Conservation (phyloP, 2,113 vertebrate species). For the Ciconia stormi region DNA sequence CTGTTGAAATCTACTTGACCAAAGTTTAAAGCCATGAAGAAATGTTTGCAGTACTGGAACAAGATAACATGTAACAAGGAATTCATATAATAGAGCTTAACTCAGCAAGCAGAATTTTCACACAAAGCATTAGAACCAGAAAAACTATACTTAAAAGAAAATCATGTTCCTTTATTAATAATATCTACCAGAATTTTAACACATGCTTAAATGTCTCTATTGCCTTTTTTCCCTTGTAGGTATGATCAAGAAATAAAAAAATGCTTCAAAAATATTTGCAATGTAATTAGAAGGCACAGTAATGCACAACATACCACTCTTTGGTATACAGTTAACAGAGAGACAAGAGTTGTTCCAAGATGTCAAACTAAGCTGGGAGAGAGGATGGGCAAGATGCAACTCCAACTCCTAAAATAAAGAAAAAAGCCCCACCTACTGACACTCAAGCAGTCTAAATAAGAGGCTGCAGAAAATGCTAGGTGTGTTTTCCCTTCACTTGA, state of each 20-base stretch:
- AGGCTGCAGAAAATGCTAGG: not conserved
- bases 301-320: not conserved
- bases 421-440: not conserved
- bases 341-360: conserved; percentile 19
- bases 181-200: not conserved
- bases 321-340: not conserved
- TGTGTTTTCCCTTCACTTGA: not conserved
- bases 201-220: not conserved
- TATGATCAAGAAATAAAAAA: conserved; percentile 20
- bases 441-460: not conserved
- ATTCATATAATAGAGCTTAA: not conserved
- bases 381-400: not conserved
- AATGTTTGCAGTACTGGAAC: not conserved
- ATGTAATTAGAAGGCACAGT: conserved; percentile 2
- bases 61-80: not conserved
- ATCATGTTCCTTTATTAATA: not conserved
- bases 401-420: not conserved
- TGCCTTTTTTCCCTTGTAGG: not conserved
- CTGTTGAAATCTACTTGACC: not conserved
- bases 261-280: conserved; percentile 38
- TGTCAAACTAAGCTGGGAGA: conserved; percentile 36
- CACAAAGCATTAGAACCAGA: not conserved
- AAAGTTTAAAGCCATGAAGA: not conserved
- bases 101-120: not conserved
- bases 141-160: not conserved